These are phyloP conservation scores for Ostrea edulis DNA, from an alignment of 1,140 invertebrate species.

Conservation along the genomic window DNA sequence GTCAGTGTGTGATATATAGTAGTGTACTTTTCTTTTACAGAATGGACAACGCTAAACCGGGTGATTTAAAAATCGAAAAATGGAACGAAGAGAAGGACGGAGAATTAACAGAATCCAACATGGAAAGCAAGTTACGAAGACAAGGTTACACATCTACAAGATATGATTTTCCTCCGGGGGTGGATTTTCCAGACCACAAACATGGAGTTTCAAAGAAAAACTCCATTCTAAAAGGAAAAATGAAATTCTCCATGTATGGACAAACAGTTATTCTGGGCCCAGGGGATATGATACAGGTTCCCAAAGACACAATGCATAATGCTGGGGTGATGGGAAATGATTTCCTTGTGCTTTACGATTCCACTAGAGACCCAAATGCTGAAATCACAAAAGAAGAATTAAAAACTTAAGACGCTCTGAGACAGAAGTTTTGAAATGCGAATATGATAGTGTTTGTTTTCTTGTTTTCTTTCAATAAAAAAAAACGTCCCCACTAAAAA, in stretches of 20 bases:
- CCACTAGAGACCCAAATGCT: conserved; percentile 54
- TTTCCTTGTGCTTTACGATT: conserved; percentile 74
- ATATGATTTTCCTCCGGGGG: conserved; percentile 73
- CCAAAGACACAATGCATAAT: conserved; percentile 72
- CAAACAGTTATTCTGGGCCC: conserved; percentile 72
- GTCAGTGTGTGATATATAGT: too few relatives aligned
- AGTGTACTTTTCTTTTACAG: neutral
- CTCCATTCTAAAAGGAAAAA: conserved; percentile 71
- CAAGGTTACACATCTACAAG: conserved; percentile 70
- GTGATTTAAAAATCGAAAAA: conserved; percentile 70
- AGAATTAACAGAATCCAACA: conserved; percentile 63
- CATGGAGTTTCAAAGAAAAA: conserved; percentile 74
- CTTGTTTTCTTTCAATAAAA: neutral
- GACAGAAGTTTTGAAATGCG: neutral
- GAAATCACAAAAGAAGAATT: conserved; percentile 32
- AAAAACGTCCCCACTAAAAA: neutral
- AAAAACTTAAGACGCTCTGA: neutral
- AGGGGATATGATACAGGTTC: conserved; percentile 77
- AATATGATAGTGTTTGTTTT: neutral
- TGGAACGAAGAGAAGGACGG: conserved; percentile 73
- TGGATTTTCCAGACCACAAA: conserved; percentile 75
- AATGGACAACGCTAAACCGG: conserved; percentile 33
- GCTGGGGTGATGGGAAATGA: conserved; percentile 73
- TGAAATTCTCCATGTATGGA: conserved; percentile 73
- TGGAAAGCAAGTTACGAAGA: conserved; percentile 71